phyloP scores from a whole-genome alignment of 2,888 invertebrate species.

The Drosophila rubida region DNA sequence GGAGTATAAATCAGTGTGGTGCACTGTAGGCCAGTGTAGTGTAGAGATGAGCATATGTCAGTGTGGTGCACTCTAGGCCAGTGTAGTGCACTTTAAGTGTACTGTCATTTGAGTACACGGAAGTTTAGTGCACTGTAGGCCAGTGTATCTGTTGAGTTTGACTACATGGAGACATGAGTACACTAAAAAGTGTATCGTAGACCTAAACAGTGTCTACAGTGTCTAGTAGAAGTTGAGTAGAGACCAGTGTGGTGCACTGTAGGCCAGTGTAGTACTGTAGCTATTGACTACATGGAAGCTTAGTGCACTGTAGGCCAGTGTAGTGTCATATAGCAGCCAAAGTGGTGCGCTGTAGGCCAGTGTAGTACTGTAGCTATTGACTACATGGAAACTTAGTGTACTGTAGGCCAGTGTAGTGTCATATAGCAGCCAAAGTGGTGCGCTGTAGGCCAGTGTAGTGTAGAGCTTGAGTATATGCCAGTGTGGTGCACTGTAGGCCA shows the following conservation, averaged over 20 bases:
- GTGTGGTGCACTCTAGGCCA: too few species aligned
- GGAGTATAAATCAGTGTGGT: too few species aligned
- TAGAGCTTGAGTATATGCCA: not conserved
- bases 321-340: slow-evolving; percentile 24
- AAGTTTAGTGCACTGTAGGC: not conserved
- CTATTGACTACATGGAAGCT: too few species aligned
- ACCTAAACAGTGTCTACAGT: too few species aligned
- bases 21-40: not conserved
- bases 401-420: not conserved
- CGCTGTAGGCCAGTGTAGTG: not conserved
- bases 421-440: not conserved
- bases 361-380: not conserved
- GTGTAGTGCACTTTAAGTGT: not conserved
- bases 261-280: not conserved
- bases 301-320: not conserved
- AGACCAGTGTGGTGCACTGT: not conserved
- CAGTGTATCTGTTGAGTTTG: too few species aligned
- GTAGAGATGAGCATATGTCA: too few species aligned
- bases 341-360: not conserved
- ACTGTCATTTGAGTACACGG: too few species aligned
- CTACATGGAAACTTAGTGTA: not conserved
- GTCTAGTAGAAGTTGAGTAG: too few species aligned
- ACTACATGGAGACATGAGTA: not conserved
- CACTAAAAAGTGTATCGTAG: too few species aligned
- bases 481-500: not conserved